These are phyloP conservation scores for Euphonia xanthogaster DNA, from an alignment of 2,797 vertebrate species.

Conservation along the genomic window DNA sequence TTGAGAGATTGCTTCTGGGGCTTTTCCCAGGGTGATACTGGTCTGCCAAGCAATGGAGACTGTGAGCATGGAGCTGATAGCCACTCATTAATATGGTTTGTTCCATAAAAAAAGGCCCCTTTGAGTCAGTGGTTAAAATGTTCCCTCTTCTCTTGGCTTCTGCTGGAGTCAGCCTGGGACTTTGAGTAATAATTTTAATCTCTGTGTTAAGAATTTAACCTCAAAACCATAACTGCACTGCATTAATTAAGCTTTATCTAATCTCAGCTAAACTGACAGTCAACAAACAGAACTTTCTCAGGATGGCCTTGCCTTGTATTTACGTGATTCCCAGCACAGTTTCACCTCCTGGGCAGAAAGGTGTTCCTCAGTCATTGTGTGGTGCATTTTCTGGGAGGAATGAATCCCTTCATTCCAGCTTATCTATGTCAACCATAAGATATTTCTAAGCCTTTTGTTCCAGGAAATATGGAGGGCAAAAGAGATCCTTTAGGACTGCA, in stretches of 20 bases:
- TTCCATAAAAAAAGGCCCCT: background rate
- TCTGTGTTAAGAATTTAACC: background rate
- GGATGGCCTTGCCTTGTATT: background rate
- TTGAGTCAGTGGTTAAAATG: background rate
- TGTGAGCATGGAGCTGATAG: background rate
- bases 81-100: background rate
- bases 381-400: background rate
- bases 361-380: background rate
- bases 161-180: background rate
- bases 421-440: background rate
- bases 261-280: background rate
- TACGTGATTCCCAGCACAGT: background rate
- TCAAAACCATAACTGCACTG: background rate
- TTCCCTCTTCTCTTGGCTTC: background rate
- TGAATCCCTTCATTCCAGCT: background rate
- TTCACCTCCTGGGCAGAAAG: background rate
- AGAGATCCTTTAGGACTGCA: background rate
- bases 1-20: background rate
- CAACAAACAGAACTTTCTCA: background rate
- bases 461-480: background rate
- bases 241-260: slow-evolving; percentile 2
- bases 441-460: background rate
- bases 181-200: slow-evolving; percentile 1
- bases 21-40: background rate
- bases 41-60: background rate